Evolutionary conservation across 1,140 invertebrate genomes (phyloP).

Genomic region (Luehdorfia chinensis): DNA sequence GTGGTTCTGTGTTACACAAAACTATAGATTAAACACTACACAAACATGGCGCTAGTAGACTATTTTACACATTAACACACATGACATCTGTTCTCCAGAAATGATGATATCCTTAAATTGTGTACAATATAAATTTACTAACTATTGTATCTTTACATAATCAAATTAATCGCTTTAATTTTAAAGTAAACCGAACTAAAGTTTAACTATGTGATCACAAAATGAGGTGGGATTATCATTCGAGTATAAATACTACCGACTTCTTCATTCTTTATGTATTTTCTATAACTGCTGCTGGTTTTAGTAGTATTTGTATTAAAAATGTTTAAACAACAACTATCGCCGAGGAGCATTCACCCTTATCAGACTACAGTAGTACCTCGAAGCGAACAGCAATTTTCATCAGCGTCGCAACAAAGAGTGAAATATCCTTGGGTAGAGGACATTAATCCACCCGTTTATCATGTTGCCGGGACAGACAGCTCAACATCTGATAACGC

Average conservation of each 20-base stretch:
- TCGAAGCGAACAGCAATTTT: constrained; percentile 64
- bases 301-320: constrained; percentile 17
- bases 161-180: too few species aligned
- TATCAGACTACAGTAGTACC: constrained; percentile 73
- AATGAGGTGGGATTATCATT: not conserved
- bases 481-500: constrained; percentile 70
- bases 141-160: too few species aligned
- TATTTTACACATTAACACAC: too few species aligned
- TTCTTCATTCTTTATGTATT: too few species aligned
- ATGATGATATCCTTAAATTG: too few species aligned
- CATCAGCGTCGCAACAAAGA: constrained; percentile 63
- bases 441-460: constrained; percentile 54
- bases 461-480: constrained; percentile 64
- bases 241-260: not conserved
- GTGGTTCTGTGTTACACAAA: too few species aligned
- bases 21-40: too few species aligned
- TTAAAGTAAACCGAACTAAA: too few species aligned
- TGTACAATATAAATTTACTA: too few species aligned
- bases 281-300: too few species aligned
- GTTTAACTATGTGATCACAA: not conserved
- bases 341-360: constrained; percentile 65
- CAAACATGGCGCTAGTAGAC: too few species aligned
- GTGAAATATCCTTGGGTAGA: constrained; percentile 71
- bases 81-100: too few species aligned
- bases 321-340: constrained; percentile 74